Evolutionary conservation across 2,797 vertebrate genomes (phyloP), one percentile per base, ranked within the genome.

Genomic region (Simalia tracyae): DNA sequence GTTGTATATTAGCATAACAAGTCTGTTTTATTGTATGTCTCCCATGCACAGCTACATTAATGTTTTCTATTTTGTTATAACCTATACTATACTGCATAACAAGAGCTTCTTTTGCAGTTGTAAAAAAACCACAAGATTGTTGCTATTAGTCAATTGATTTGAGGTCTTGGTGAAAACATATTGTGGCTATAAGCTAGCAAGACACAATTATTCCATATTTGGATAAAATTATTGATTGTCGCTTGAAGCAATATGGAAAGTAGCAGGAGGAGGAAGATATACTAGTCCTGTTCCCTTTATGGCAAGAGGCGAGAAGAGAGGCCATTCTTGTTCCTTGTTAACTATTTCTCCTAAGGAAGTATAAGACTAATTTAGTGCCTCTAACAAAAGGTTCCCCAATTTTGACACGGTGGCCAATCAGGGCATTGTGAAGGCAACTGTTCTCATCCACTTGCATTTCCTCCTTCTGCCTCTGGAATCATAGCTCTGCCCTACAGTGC

Each of bases 1-100:
- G 42, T 59, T 66, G 36, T 24, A 92, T 92, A 94, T 92, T 72
- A 94, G 64, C 60, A 26, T 84, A 92, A 81, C 46, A 95, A 93
- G 42, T 22, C 28, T 88, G 64, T 87, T 84, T 63, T 26, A 81
- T 86, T 87, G 0, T 8, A 59, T 63, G 59, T 90, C 28, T 81
- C 28, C 22, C 26, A 26, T 91, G 90, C 26, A 87, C 3, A 76
- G 86, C 1, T 0, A 46, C 1, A 91, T 57, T 0, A 90, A 46
- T 46, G 86, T 92, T 95, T 92, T 42, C 56, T 54, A 54, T 54
- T 8, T 54, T 93, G 66, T 92, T 89, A 56, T 68, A 84, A 66
- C 0, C 0, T 5, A 50, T 56, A 91, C 88, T 88, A 36, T 87
- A 66, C 59, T 93, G 84, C 84, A 72, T 81, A 87, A 84, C 59